Conservation (phyloP, 1,140 invertebrate genomes). For the Brachionus angularis region DNA sequence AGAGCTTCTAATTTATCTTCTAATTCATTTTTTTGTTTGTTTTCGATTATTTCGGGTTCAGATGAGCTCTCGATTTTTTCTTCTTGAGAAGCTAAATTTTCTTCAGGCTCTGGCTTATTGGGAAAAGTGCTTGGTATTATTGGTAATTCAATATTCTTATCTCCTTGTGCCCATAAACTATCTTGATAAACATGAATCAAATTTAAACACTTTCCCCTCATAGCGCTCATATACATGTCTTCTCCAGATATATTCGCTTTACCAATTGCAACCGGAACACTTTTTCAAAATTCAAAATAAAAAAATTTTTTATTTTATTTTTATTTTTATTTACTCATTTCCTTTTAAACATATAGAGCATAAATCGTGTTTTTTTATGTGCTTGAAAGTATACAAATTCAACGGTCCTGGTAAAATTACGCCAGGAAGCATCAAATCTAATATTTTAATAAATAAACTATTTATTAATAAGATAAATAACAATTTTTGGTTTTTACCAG, state of each 20-base stretch:
- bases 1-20: conserved; percentile 14
- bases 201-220: conserved; percentile 29
- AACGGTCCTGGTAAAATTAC: background rate
- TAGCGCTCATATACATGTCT: conserved; percentile 43
- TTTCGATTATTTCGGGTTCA: background rate
- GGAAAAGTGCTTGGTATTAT: background rate
- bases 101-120: background rate
- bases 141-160: conserved; percentile 18
- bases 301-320: background rate
- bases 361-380: conserved; percentile 29
- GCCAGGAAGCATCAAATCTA: conserved; percentile 38
- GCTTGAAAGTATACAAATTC: conserved; percentile 35
- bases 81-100: background rate
- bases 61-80: background rate
- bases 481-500: conserved; percentile 13
- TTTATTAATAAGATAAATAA: background rate
- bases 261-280: conserved; percentile 11
- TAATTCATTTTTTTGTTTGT: background rate
- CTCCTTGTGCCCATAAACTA: conserved; percentile 25
- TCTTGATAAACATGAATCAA: conserved; percentile 27
- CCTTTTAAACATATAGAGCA: conserved; percentile 4
- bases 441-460: background rate
- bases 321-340: conserved; percentile 7
- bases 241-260: conserved; percentile 34
- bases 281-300: background rate